Evolutionary conservation across 1,140 invertebrate species (phyloP), one percentile per base, ranked within the genome.

Genomic region (Antheraea pernyi): DNA sequence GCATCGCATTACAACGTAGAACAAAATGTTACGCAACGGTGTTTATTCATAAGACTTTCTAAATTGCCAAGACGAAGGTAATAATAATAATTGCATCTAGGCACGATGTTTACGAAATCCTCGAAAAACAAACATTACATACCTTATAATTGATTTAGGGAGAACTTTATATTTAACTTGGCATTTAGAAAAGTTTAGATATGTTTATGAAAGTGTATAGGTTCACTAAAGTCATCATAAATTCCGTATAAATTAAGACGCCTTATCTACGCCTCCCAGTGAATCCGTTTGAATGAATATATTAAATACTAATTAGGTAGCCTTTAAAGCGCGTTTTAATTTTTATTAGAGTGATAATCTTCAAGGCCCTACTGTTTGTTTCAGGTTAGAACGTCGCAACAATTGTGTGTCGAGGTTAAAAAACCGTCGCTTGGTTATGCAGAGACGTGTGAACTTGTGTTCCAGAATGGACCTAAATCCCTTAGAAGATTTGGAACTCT

Each of bases 381-480:
- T 59, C 80, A 96, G 95, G 95, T 96, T 0, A 94, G 93, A 84
- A 95, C 95, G 19, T 96, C 96, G 5, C 95, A 96, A 71, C 92
- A 96, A 69, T 93, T 97, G n/a, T 96, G 96, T 72, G 91, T 92
- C 42, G 93, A 94, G 72, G 93, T 94, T 5, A 95, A 95, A 85
- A 94, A 94, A 60, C 95, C 96, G 0, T 91, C 93, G 3, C 83
- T 98, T 74, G 95, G 95, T 46, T 98, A 97, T 81, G 95, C 97
- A 0, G 95, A 97, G 71, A 97, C 97, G 0, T 96, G 96, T 1
- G 95, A 96, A 70, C 93, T 95, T n/a, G 96, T 97, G 0, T 97
- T 97, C 76, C 93, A 95, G 75, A 93, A 94, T 74, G 97, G 97
- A 11, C 97, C 97, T 0, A 93, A 93, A 79, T 75, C 82, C 0